Evolutionary conservation across 2,797 vertebrate species (phyloP), one percentile per base, ranked within the genome.

Genomic region (Triplophysa yarkandensis): DNA sequence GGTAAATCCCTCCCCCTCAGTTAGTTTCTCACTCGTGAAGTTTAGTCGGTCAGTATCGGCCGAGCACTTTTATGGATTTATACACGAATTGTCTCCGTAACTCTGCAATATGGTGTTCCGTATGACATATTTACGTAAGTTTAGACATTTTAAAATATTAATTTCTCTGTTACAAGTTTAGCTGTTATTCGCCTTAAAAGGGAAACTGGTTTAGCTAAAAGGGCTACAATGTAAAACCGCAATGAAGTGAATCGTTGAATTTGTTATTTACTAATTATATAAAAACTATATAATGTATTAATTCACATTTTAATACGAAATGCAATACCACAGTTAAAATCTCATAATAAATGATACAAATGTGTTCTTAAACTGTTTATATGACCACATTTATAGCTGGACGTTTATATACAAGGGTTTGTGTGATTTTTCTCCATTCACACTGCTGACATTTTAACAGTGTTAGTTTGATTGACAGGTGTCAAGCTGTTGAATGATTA

Each of bases 401-500:
- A n/a, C n/a, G n/a, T n/a, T 39, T 43, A 9, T 19, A 36, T 23
- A 48, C 36, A 11, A 62, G 52, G 7, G 21, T 4, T 30, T 39
- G 19, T 50, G 36, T 60, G 28, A 27, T 11, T 5, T 28, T 5
- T 55, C 23, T 43, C 25, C 34, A 2, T 64, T 64, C 10, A 21
- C 36, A 6, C 8, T 57, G 10, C 32, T 44, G 2, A 34, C 19
- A 44, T 8, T 6, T 23, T 23, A 44, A 21, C 2, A 17, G 25
- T 4, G 19, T 58, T 16, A 28, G 66, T 68, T 74, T 69, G 65
- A 60, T 13, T 74, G 54, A 39, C 72, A 69, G 60, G 43, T 70
- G 71, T 69, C 67, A 57, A 74, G 14, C 48, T 41, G 4, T 58
- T 48, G 14, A 65, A 57, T 54, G 79, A 74, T 77, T 70, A 62